phyloP scores from a whole-genome alignment of 2,797 vertebrate species.

The Gephyroberyx darwinii region DNA sequence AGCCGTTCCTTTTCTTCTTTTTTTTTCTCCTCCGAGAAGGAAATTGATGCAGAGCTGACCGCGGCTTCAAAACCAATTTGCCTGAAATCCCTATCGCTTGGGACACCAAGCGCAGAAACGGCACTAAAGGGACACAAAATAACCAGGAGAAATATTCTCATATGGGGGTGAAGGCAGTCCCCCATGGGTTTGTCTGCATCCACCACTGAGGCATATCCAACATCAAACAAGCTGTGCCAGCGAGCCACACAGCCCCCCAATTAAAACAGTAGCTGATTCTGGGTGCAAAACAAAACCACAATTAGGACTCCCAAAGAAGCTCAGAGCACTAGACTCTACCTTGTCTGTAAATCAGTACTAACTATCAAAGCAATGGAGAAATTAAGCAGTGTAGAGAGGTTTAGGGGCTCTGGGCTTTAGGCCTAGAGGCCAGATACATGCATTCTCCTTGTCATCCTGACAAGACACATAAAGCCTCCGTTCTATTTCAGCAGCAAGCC shows the following conservation, averaged over 20 bases:
- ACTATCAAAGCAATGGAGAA: background rate
- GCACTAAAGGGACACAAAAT: conserved; percentile 7
- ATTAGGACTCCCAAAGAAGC: conserved; percentile 19
- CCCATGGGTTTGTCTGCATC: conserved; percentile 7
- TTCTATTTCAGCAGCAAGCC: background rate
- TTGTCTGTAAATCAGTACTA: background rate
- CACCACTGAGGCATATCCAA: background rate
- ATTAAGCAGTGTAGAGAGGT: background rate
- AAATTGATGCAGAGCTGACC: conserved; percentile 20
- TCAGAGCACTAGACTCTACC: background rate
- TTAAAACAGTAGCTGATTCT: conserved; percentile 20
- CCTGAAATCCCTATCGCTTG: conserved; percentile 2
- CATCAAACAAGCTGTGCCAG: conserved; percentile 25
- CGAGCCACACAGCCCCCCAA: conserved; percentile 22
- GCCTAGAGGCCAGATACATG: background rate
- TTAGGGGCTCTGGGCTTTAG: background rate
- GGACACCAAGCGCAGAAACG: conserved; percentile 7
- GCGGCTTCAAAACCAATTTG: conserved; percentile 16
- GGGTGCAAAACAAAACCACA: conserved; percentile 33
- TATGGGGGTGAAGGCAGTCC: background rate
- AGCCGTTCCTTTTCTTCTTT: background rate
- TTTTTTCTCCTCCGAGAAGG: conserved; percentile 12
- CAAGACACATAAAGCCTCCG: background rate
- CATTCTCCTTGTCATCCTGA: conserved; percentile 3
- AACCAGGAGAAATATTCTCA: conserved; percentile 24